Percentiles rank a stretch among this genome's conserved stretches.
phyloP scores from a whole-genome alignment of 2,797 vertebrate genomes.

The Rhodeus uyekii region DNA sequence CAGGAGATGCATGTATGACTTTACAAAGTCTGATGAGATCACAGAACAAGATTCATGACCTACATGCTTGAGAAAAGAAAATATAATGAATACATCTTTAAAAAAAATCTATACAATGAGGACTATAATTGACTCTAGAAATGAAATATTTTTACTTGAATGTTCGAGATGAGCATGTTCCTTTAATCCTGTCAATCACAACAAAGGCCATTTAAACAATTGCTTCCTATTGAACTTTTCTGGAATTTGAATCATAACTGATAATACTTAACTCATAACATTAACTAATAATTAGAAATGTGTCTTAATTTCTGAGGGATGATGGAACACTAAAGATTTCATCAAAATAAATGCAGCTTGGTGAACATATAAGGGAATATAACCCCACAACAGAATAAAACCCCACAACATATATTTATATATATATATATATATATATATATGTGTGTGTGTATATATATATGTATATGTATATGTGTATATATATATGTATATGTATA shows the following conservation, averaged over 20 bases:
- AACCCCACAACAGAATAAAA: too few relatives aligned
- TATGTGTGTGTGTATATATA: too few relatives aligned
- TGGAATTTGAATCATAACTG: not conserved
- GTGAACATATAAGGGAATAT: too few relatives aligned
- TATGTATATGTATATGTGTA: too few relatives aligned
- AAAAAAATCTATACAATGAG: conserved; percentile 20
- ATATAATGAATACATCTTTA: too few relatives aligned
- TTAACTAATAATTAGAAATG: too few relatives aligned
- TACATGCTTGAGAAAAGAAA: conserved; percentile 66
- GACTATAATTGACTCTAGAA: conserved; percentile 39
- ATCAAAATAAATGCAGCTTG: too few relatives aligned
- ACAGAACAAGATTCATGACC: conserved; percentile 61
- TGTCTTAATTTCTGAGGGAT: not conserved
- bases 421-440: too few relatives aligned
- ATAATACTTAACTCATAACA: too few relatives aligned
- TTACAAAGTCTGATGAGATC: conserved; percentile 24
- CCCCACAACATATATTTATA: too few relatives aligned
- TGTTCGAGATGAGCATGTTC: not conserved
- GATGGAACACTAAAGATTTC: not conserved
- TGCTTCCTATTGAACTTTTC: not conserved
- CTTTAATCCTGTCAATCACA: not conserved
- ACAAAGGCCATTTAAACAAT: not conserved
- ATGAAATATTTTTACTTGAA: conserved; percentile 7
- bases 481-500: too few relatives aligned
- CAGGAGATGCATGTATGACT: conserved; percentile 47